phyloP scores from a whole-genome alignment of 2,888 invertebrate genomes.

The Lissonota sp. region DNA sequence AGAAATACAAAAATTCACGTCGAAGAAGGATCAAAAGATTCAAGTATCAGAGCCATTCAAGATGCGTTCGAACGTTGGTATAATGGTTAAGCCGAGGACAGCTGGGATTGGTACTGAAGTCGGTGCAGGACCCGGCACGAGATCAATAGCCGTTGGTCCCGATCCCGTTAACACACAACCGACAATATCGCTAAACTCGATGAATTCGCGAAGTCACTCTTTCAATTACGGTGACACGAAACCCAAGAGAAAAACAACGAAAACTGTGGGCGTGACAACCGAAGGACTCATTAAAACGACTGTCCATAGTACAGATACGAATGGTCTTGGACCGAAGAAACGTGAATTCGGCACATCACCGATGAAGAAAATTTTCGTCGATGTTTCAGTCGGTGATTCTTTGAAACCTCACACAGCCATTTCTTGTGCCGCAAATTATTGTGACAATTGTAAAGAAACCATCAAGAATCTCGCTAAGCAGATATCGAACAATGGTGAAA shows the following conservation, averaged over 20 bases:
- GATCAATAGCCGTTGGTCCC: conserved; percentile 87
- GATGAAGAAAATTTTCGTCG: conserved; percentile 83
- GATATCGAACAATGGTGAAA: conserved; percentile 75
- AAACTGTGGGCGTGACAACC: conserved; percentile 74
- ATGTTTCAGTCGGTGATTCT: conserved; percentile 85
- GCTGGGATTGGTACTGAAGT: conserved; percentile 81
- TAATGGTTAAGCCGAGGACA: conserved; percentile 80
- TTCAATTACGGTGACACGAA: conserved; percentile 87
- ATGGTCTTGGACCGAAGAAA: conserved; percentile 77
- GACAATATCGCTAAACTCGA: conserved; percentile 83
- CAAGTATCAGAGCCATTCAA: conserved; percentile 76
- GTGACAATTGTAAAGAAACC: conserved; percentile 87
- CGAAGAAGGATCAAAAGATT: conserved; percentile 70
- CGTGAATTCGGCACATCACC: conserved; percentile 81
- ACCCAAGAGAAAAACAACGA: conserved; percentile 80
- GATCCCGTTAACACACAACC: conserved; percentile 83
- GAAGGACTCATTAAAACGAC: conserved; percentile 74
- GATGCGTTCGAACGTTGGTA: conserved; percentile 78
- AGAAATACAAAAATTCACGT: conserved; percentile 60
- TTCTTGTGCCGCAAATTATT: conserved; percentile 85
- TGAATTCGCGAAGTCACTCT: conserved; percentile 86
- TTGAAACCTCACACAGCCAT: conserved; percentile 84
- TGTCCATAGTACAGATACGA: conserved; percentile 83
- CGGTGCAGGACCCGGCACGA: conserved; percentile 80
- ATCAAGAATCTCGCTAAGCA: conserved; percentile 85